Conservation (phyloP, 2,888 invertebrate genomes). For the Xestia ashworthii region DNA sequence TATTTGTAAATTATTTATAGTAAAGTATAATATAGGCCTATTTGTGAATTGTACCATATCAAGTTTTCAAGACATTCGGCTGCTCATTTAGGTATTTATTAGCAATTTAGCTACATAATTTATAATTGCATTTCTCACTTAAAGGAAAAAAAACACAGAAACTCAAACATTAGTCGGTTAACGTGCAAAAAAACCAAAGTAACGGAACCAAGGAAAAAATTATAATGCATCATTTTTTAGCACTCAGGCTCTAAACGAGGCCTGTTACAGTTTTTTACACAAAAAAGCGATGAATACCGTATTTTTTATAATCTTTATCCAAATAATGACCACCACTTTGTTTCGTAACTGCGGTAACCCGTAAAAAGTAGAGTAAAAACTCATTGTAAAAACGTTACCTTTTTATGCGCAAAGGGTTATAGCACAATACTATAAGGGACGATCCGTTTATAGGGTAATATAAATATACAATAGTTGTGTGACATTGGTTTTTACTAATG, state of each 20-base stretch:
- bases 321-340: constrained; percentile 80
- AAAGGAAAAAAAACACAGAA: not conserved
- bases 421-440: constrained; percentile 76
- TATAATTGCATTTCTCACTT: not conserved
- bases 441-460: constrained; percentile 84
- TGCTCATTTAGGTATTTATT: not conserved
- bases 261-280: constrained; percentile 57
- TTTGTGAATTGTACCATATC: not conserved
- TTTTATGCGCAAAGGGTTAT: constrained; percentile 83
- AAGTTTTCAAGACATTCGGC: not conserved
- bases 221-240: constrained; percentile 39
- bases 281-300: constrained; percentile 61
- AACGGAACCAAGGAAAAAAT: constrained; percentile 28
- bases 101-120: no score
- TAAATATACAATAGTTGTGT: constrained; percentile 82
- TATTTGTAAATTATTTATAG: not conserved
- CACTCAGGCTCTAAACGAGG: constrained; percentile 37
- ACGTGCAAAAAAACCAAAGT: not conserved
- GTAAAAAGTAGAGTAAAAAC: constrained; percentile 88
- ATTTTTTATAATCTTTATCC: constrained; percentile 70
- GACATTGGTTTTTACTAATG: constrained; percentile 84
- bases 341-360: constrained; percentile 85
- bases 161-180: constrained; percentile 5
- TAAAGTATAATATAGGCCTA: constrained; percentile 29
- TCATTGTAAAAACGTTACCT: constrained; percentile 75